Conservation (phyloP, 2,888 invertebrate species). For the Alcis repandata region DNA sequence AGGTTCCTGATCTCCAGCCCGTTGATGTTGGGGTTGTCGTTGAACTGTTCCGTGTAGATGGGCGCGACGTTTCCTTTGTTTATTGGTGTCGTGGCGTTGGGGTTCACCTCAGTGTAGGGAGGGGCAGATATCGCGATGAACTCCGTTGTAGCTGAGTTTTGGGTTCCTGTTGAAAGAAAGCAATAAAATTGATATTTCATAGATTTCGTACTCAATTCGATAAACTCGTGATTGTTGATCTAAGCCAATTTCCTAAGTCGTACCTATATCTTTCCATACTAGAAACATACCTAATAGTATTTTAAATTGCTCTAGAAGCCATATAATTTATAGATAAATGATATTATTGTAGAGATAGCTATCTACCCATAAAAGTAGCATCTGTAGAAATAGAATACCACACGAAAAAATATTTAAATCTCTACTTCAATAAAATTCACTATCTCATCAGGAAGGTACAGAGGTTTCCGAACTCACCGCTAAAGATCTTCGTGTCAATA, state of each 20-base stretch:
- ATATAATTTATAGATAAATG: too few relatives aligned
- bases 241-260: too few relatives aligned
- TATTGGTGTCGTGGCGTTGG: conserved; percentile 58
- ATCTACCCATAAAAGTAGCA: too few relatives aligned
- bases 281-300: too few relatives aligned
- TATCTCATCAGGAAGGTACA: neutral
- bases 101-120: conserved; percentile 65
- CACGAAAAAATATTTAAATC: too few relatives aligned
- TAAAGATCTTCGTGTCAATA: conserved; percentile 86
- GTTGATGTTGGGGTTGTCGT: conserved; percentile 71
- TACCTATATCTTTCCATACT: too few relatives aligned
- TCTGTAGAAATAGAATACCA: too few relatives aligned
- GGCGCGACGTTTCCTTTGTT: conserved; percentile 79
- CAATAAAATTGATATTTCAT: conserved; percentile 1
- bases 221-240: too few relatives aligned
- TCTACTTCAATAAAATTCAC: too few relatives aligned
- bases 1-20: conserved; percentile 74
- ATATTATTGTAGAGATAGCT: too few relatives aligned
- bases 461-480: conserved; percentile 65
- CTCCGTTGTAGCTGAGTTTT: conserved; percentile 56
- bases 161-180: conserved; percentile 48
- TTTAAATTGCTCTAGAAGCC: too few relatives aligned
- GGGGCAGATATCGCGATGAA: conserved; percentile 77
- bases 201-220: neutral
- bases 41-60: conserved; percentile 77